Percentiles rank a stretch among this genome's conserved stretches.
phyloP scores from a whole-genome alignment of 2,797 vertebrate genomes.

The Phylloscopus collybita region DNA sequence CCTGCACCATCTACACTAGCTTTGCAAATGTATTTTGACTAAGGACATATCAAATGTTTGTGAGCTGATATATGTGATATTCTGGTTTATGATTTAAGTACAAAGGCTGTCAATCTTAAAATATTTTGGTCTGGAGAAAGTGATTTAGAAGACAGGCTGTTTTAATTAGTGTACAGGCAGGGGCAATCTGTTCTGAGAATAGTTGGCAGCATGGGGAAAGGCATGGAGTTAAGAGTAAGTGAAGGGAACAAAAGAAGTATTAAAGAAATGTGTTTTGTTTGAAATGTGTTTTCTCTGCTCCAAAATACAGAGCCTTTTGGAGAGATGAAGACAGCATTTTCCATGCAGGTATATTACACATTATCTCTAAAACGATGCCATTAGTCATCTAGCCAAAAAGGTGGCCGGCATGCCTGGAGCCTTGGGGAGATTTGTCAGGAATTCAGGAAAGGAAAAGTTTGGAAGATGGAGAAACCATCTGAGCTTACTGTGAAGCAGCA shows the following conservation, averaged over 20 bases:
- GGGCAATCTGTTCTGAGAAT: not conserved
- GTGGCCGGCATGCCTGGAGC: not conserved
- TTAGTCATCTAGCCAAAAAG: not conserved
- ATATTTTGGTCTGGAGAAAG: constrained; percentile 14
- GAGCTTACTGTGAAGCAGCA: constrained; percentile 14
- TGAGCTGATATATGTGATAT: not conserved
- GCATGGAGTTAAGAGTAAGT: not conserved
- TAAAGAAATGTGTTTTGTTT: not conserved
- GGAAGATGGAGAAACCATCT: not conserved
- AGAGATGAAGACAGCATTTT: not conserved
- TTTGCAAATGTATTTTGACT: not conserved
- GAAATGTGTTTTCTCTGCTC: not conserved
- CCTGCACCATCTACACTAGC: not conserved
- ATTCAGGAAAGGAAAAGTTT: constrained; percentile 5
- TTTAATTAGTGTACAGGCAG: not conserved
- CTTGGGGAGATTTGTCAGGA: constrained; percentile 1
- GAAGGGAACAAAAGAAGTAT: not conserved
- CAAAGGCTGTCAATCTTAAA: not conserved
- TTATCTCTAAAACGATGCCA: not conserved
- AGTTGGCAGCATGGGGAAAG: not conserved
- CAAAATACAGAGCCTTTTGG: not conserved
- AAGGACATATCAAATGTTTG: not conserved
- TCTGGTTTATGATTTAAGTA: not conserved
- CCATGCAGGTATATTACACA: not conserved
- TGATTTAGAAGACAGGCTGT: not conserved